A percentile compares a stretch with the other conserved stretches of the same genome.
phyloP scores from a whole-genome alignment of 2,888 invertebrate species.

The Chloromyia formosa region DNA sequence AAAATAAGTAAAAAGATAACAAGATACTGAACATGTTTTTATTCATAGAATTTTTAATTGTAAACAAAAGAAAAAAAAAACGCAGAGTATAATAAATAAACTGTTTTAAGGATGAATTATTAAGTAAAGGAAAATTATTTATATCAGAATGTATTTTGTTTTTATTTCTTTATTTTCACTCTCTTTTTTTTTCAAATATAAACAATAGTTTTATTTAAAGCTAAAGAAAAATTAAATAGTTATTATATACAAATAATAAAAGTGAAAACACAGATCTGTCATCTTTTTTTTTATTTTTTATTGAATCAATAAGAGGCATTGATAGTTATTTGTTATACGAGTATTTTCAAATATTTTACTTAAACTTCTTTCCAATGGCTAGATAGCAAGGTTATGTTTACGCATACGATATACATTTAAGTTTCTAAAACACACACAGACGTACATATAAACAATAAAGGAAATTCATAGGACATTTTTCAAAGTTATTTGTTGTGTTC shows the following conservation, averaged over 20 bases:
- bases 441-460: constrained; percentile 35
- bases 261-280: constrained; percentile 17
- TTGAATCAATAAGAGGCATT: constrained; percentile 47
- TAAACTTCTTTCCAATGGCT: background rate
- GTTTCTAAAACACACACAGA: constrained; percentile 22
- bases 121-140: constrained; percentile 31
- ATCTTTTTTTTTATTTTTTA: constrained; percentile 35
- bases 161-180: constrained; percentile 33
- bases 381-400: constrained; percentile 2
- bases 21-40: constrained; percentile 34
- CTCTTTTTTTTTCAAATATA: constrained; percentile 16
- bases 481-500: constrained; percentile 17
- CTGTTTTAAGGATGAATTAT: constrained; percentile 35
- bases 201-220: constrained; percentile 38
- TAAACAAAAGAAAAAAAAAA: constrained; percentile 35
- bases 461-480: constrained; percentile 32
- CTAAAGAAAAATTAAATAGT: constrained; percentile 32
- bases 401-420: constrained; percentile 18
- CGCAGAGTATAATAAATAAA: constrained; percentile 33
- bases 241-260: constrained; percentile 36
- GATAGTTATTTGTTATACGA: constrained; percentile 45
- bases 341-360: too few relatives aligned
- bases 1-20: constrained; percentile 30
- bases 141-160: constrained; percentile 40
- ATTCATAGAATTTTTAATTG: constrained; percentile 42